Percentiles rank a stretch among this genome's conserved stretches.
phyloP scores from a whole-genome alignment of 2,113 vertebrate genomes.

The Coptodon rendalli region DNA sequence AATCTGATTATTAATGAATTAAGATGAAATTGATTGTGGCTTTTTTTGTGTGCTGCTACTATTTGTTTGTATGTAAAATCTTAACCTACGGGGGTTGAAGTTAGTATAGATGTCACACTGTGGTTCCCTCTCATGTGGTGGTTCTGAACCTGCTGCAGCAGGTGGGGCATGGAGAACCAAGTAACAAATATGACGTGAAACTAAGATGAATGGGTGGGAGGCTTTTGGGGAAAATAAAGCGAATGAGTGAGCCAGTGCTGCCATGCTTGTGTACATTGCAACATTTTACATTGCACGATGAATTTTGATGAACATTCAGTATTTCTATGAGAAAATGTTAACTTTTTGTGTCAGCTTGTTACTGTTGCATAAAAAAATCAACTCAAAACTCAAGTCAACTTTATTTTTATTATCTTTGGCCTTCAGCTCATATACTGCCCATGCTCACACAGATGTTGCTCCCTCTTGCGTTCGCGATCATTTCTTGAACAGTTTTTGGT shows the following conservation, averaged over 20 bases:
- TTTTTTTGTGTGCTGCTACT: neutral
- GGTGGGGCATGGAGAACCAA: neutral
- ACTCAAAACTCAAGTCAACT: accelerated
- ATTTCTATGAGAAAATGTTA: neutral
- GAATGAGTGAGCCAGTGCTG: neutral
- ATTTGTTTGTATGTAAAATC: neutral
- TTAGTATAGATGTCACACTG: neutral
- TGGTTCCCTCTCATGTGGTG: neutral
- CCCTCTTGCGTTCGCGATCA: neutral
- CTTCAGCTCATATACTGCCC: neutral
- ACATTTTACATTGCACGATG: neutral
- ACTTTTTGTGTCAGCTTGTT: neutral
- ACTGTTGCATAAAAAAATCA: neutral
- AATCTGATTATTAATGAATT: neutral
- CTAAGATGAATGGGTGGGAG: neutral
- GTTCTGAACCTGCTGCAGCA: neutral
- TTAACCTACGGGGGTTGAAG: neutral
- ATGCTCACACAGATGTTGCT: neutral
- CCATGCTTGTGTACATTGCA: neutral
- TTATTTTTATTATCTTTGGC: neutral
- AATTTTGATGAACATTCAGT: neutral
- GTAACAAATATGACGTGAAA: neutral
- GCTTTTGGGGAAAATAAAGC: neutral
- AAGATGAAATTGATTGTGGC: accelerated
- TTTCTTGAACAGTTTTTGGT: neutral